Base-by-base conservation (phyloP, 2,888 invertebrate genomes). In the Ophion slaviceki region DNA sequence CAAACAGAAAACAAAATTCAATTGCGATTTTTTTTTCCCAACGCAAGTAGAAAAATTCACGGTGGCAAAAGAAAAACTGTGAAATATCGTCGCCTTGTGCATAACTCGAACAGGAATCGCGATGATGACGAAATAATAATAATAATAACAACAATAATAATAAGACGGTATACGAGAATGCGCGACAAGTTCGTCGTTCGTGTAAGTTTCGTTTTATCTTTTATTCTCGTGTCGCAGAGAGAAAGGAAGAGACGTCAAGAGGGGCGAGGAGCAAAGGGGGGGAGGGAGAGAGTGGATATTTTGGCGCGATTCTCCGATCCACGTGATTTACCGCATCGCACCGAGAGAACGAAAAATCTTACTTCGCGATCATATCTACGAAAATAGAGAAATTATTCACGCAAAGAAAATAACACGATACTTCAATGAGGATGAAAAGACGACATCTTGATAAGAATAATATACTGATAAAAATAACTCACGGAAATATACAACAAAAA, bases 111-210 rank as follows among this genome's bases (percentile, higher is more conserved):
- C 17, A 36, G 4, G 2, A 66, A 66, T 10, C 24, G 2, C 45
- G 24, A 17, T 57, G 67, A 57, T 64, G 62, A 45, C 24, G 24
- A 62, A 45, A 74, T 47, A 67, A 67, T 40, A 17, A 40, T 47
- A 67, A n/a, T 6, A 45, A 40, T 2, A 67, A 10, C 3, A 20
- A 67, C 36, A 59, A 28, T n/a, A 36, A 59, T 24, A 20, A 32
- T 32, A 57, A 10, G 24, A 80, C 6, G 5, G 28, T 14, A 6
- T 32, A 53, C 17, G 8, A 82, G 66, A 57, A 92, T 92, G 92
- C 87, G 91, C 77, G 91, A 92, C 81, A 92, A 91, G 84, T 92
- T 91, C 78, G 83, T 90, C 57, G 91, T 91, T 66, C 82, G 85
- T 78, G 92, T 92, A 86, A 92, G 92, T 92, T 70, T 76, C 1